Percentiles rank a stretch among this genome's conserved stretches.
Evolutionary conservation across 1,140 invertebrate species (phyloP).

Genomic region (Bilobella aurantiaca): DNA sequence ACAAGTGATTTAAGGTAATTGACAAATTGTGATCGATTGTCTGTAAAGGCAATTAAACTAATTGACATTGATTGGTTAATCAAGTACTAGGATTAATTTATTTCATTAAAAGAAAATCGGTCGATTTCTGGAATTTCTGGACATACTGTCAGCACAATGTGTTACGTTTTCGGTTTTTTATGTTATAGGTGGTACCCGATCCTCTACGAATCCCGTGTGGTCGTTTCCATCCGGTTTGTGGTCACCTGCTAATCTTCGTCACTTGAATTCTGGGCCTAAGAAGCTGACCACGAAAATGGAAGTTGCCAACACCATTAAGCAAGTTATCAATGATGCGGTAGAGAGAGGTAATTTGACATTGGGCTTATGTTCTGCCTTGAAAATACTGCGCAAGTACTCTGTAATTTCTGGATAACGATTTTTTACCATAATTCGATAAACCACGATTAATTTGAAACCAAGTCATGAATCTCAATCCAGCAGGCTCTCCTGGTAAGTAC

Average conservation of each 20-base stretch:
- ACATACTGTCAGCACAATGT: background rate
- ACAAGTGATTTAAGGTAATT: too few relatives aligned
- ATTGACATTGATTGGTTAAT: background rate
- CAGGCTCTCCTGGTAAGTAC: background rate
- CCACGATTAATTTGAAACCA: background rate
- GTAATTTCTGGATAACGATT: too few relatives aligned
- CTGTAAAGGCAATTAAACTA: background rate
- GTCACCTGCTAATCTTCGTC: background rate
- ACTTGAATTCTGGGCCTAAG: background rate
- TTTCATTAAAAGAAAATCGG: background rate
- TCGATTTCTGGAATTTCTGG: background rate
- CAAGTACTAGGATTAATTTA: background rate
- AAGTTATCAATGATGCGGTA: constrained; percentile 84
- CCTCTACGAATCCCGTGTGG: background rate
- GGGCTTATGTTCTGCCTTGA: too few relatives aligned
- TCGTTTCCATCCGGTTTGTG: background rate
- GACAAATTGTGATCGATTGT: background rate
- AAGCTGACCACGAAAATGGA: constrained; percentile 20
- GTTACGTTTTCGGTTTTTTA: background rate
- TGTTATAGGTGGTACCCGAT: background rate
- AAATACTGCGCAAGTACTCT: too few relatives aligned
- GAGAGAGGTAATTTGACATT: constrained; percentile 79
- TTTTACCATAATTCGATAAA: background rate
- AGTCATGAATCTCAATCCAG: background rate
- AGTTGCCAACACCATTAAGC: constrained; percentile 57